Evolutionary conservation across 2,888 invertebrate species (phyloP).

Genomic region (Gortyna flavago): DNA sequence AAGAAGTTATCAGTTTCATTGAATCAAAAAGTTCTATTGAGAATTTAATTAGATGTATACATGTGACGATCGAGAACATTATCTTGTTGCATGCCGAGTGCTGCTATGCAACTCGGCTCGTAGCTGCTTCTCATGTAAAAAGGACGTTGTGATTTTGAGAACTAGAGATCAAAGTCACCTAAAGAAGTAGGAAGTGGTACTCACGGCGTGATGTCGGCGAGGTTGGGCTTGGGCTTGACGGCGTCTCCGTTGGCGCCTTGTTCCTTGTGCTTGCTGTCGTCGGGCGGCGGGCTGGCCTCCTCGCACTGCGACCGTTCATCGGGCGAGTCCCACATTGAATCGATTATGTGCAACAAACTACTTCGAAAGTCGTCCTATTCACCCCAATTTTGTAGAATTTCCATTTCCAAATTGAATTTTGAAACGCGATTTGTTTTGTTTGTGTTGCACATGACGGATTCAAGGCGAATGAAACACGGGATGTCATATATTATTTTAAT

Average conservation of each 20-base stretch:
- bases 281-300: slow-evolving; percentile 81
- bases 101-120: background rate
- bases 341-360: slow-evolving; percentile 91
- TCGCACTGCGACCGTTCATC: slow-evolving; percentile 90
- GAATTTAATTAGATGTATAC: background rate
- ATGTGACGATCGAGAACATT: background rate
- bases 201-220: slow-evolving; percentile 91
- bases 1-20: background rate
- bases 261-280: slow-evolving; percentile 81
- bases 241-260: slow-evolving; percentile 83
- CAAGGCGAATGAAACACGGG: slow-evolving; percentile 91
- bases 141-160: background rate
- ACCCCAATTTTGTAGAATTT: slow-evolving; percentile 76
- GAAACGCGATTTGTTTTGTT: slow-evolving; percentile 78
- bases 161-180: background rate
- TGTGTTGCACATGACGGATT: slow-evolving; percentile 90
- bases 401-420: slow-evolving; percentile 77
- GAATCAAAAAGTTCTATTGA: background rate
- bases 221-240: slow-evolving; percentile 87
- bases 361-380: slow-evolving; percentile 90
- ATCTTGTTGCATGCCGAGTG: background rate
- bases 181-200: slow-evolving; percentile 64
- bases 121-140: background rate
- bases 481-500: slow-evolving; percentile 90
- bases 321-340: slow-evolving; percentile 91